Percentiles rank a stretch among this genome's conserved stretches.
Conservation (phyloP, 2,888 invertebrate genomes). For the Tineola bisselliella region DNA sequence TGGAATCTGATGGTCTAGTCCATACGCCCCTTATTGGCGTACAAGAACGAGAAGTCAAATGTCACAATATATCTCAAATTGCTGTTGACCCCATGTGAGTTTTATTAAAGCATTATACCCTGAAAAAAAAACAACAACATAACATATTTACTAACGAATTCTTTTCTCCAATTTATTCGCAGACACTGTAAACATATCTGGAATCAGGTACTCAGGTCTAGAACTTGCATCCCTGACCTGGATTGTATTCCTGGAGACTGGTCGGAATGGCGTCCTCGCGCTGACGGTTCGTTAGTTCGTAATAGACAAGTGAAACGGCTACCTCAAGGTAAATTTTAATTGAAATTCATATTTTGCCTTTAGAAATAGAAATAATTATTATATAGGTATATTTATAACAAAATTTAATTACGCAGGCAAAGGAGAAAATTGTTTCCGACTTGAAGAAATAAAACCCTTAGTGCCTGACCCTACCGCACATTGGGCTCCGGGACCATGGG, state of each 20-base stretch:
- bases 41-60: constrained; percentile 53
- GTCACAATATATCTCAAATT: constrained; percentile 45
- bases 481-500: constrained; percentile 65
- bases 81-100: constrained; percentile 55
- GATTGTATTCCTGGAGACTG: constrained; percentile 68
- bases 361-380: no score
- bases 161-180: no score
- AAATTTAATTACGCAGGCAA: constrained; percentile 31
- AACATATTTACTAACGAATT: no score
- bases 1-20: constrained; percentile 26
- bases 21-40: constrained; percentile 56
- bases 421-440: constrained; percentile 55
- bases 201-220: constrained; percentile 15
- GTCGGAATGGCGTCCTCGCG: constrained; percentile 66
- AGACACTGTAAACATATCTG: not conserved
- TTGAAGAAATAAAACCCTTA: constrained; percentile 53
- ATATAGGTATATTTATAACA: not conserved
- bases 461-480: constrained; percentile 59
- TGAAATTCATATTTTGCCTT: not conserved
- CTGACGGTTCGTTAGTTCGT: constrained; percentile 59
- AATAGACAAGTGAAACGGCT: constrained; percentile 47
- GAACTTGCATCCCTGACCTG: constrained; percentile 63
- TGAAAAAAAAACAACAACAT: no score
- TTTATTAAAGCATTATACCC: no score
- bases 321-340: constrained; percentile 45